These are phyloP conservation scores for Incurvaria masculella DNA, from an alignment of 2,888 invertebrate genomes.

Conservation along the genomic window DNA sequence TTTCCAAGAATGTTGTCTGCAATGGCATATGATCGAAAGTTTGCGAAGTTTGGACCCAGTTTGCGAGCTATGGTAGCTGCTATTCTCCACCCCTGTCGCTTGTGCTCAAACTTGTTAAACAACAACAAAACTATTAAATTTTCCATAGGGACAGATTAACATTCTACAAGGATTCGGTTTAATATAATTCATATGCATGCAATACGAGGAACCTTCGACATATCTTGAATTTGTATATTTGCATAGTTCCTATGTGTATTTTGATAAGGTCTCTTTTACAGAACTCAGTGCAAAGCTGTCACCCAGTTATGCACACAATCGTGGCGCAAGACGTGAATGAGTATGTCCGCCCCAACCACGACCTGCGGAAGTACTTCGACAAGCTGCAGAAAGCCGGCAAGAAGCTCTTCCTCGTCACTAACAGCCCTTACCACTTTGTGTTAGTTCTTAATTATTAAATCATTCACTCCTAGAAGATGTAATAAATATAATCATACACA, in stretches of 20 bases:
- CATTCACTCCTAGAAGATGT: not conserved
- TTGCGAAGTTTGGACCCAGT: too few species aligned
- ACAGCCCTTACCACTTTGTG: constrained; percentile 96
- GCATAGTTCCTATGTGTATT: too few species aligned
- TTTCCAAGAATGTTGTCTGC: too few species aligned
- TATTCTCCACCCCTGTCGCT: too few species aligned
- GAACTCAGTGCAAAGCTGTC: constrained; percentile 86
- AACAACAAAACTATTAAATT: not conserved
- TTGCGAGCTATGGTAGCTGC: too few species aligned
- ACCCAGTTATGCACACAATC: constrained; percentile 85
- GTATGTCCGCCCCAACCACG: constrained; percentile 74
- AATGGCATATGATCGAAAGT: too few species aligned
- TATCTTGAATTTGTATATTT: constrained; percentile 3
- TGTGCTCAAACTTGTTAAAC: too few species aligned
- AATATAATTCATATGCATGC: constrained; percentile 7
- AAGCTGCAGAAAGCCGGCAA: constrained; percentile 72
- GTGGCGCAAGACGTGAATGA: constrained; percentile 79
- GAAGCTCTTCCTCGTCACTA: constrained; percentile 92
- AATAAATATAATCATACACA: constrained; percentile 6
- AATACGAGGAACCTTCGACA: constrained; percentile 2
- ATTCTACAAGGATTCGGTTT: constrained; percentile 3
- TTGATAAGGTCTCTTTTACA: too few species aligned
- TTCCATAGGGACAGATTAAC: not conserved
- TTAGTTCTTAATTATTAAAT: constrained; percentile 53
- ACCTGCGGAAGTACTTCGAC: constrained; percentile 71